A percentile compares a stretch with the other conserved stretches of the same genome.
Conservation (phyloP, 2,797 vertebrate genomes). For the Acipenser oxyrinchus region DNA sequence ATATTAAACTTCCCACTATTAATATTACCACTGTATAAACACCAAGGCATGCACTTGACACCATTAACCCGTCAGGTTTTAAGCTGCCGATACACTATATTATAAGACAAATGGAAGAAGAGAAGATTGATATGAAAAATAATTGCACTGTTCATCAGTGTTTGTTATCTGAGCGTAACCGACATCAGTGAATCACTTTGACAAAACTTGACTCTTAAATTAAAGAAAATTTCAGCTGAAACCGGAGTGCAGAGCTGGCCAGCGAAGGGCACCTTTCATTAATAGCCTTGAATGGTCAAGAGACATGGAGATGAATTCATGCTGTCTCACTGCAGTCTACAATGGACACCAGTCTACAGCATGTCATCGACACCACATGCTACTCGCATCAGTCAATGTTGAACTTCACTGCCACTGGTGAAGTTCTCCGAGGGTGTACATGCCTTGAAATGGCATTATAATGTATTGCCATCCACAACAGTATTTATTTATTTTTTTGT, state of each 20-base stretch:
- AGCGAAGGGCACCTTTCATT: slow-evolving; percentile 51
- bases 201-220: slow-evolving; percentile 12
- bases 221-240: slow-evolving; percentile 11
- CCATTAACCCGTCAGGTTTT: too few relatives aligned
- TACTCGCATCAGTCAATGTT: slow-evolving; percentile 51
- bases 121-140: too few relatives aligned
- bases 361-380: slow-evolving; percentile 39
- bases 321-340: slow-evolving; percentile 44
- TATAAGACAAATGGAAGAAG: too few relatives aligned
- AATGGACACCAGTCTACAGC: slow-evolving; percentile 33
- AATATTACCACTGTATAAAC: too few relatives aligned
- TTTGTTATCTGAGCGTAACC: too few relatives aligned
- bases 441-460: neutral
- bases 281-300: slow-evolving; percentile 40
- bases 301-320: slow-evolving; percentile 55
- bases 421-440: slow-evolving; percentile 19
- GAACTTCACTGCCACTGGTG: slow-evolving; percentile 34
- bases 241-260: slow-evolving; percentile 16
- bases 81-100: too few relatives aligned
- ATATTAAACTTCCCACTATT: too few relatives aligned
- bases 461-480: too few relatives aligned
- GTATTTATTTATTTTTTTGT: too few relatives aligned
- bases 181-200: too few relatives aligned
- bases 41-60: too few relatives aligned
- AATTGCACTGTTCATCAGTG: too few relatives aligned